phyloP scores from a whole-genome alignment of 2,888 invertebrate genomes.

The Drosophila infuscata region DNA sequence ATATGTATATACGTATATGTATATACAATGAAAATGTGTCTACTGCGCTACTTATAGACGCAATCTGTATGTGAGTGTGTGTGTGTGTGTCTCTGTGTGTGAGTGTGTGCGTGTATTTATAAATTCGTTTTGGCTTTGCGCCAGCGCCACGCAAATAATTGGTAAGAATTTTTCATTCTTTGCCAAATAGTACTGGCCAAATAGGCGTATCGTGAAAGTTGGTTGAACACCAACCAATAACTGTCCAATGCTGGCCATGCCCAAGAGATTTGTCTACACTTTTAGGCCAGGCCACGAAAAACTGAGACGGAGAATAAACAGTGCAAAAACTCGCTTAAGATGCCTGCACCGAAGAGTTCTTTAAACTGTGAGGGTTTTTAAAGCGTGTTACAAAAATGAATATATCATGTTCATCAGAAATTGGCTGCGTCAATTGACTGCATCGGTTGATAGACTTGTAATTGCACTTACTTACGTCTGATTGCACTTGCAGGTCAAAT shows the following conservation, averaged over 20 bases:
- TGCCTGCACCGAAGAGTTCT: slow-evolving; percentile 55
- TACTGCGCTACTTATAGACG: slow-evolving; percentile 68
- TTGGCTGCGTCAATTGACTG: slow-evolving; percentile 1
- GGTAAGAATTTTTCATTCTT: slow-evolving; percentile 72
- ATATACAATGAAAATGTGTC: slow-evolving; percentile 46
- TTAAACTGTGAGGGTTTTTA: slow-evolving; percentile 69
- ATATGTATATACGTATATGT: slow-evolving; percentile 13
- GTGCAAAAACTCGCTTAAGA: slow-evolving; percentile 61
- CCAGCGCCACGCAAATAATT: slow-evolving; percentile 78
- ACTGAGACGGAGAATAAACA: slow-evolving; percentile 55
- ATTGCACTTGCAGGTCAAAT: slow-evolving; percentile 90
- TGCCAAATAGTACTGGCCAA: slow-evolving; percentile 42
- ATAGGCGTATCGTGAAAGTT: slow-evolving; percentile 34
- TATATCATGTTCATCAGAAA: background rate
- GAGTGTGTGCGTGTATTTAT: slow-evolving; percentile 63
- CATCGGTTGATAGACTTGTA: slow-evolving; percentile 6
- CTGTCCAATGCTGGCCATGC: slow-evolving; percentile 53
- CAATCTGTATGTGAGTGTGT: background rate
- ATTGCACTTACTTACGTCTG: slow-evolving; percentile 20
- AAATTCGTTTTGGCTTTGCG: slow-evolving; percentile 69
- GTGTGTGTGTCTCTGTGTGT: slow-evolving; percentile 15
- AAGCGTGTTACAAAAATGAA: slow-evolving; percentile 57
- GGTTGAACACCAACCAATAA: slow-evolving; percentile 50
- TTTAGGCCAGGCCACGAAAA: slow-evolving; percentile 16
- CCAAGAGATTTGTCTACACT: slow-evolving; percentile 28